Conservation (phyloP, 2,113 vertebrate species). For the Procavia capensis region DNA sequence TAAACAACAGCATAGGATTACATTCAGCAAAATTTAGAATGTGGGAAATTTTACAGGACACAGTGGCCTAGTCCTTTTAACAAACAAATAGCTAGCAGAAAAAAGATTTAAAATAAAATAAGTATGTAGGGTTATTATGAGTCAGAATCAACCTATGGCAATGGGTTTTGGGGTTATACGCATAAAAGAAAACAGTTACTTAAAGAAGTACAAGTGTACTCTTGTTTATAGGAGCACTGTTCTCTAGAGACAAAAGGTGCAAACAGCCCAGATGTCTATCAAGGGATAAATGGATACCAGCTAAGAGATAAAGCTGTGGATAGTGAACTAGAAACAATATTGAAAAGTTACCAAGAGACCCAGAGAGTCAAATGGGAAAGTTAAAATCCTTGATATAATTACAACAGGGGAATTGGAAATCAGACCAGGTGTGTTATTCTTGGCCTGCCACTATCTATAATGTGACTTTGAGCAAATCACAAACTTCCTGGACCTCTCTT, state of each 20-base stretch:
- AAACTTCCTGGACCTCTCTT: neutral
- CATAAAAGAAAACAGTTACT: neutral
- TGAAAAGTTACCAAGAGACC: neutral
- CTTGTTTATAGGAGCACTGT: neutral
- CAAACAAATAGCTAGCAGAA: neutral
- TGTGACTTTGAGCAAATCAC: neutral
- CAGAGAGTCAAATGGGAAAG: neutral
- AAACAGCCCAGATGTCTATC: neutral
- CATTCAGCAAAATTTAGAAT: neutral
- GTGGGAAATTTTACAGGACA: neutral
- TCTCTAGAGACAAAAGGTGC: neutral
- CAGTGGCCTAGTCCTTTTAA: conserved; percentile 4
- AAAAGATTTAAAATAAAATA: neutral
- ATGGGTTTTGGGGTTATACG: neutral
- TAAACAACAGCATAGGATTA: neutral
- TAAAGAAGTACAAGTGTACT: neutral
- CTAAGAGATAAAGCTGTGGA: neutral
- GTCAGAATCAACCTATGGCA: too few relatives aligned
- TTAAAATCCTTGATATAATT: neutral
- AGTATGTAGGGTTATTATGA: neutral
- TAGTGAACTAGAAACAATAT: neutral
- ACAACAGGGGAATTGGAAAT: neutral
- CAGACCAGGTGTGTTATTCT: neutral
- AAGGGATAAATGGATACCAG: neutral
- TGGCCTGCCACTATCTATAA: neutral